Evolutionary conservation across 2,113 vertebrate genomes (phyloP), one percentile per base, ranked within the genome.

Genomic region (Xenopus laevis): DNA sequence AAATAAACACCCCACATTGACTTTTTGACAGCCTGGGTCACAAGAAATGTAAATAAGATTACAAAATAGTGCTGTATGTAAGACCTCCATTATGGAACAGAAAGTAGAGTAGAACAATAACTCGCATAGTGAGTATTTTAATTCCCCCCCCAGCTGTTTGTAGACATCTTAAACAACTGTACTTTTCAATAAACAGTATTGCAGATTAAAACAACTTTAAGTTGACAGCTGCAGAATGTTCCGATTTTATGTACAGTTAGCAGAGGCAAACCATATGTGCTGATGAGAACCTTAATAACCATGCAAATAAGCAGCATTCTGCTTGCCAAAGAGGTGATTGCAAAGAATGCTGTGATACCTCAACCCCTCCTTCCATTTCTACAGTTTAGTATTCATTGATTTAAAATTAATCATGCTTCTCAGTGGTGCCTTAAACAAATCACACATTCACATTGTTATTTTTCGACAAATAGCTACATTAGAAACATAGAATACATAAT

Each of bases 121-220:
- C 47, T 50, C 15, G 3, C 17, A 55, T 12, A 0, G 21, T 75
- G 83, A 79, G 46, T 65, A 80, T 82, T 82, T 84, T 81, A 79
- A 59, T 65, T 79, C 17, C 1, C 53, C 83, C 82, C 53, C 81
- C 83, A 86, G 87, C 84, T 79, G 83, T 69, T 78, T 86, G 84
- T 67, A 84, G 87, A 88, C 87, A 91, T 89, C 86, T 91, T 89
- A 88, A 90, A 90, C 89, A 91, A 91, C 89, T 89, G 86, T 86
- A 89, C 86, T 85, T 86, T 13, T 84, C 80, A 87, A 87, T 91
- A 91, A 92, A 89, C 88, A 91, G 81, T 88, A 90, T 88, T 88
- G 82, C 78, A 88, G 82, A 78, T 85, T 85, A 82, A 90, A 90
- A 90, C 85, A 89, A 84, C 87, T 90, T 89, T 86, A 89, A 89